Evolutionary conservation across 2,888 invertebrate species (phyloP).

Genomic region (Perithous albicinctus): DNA sequence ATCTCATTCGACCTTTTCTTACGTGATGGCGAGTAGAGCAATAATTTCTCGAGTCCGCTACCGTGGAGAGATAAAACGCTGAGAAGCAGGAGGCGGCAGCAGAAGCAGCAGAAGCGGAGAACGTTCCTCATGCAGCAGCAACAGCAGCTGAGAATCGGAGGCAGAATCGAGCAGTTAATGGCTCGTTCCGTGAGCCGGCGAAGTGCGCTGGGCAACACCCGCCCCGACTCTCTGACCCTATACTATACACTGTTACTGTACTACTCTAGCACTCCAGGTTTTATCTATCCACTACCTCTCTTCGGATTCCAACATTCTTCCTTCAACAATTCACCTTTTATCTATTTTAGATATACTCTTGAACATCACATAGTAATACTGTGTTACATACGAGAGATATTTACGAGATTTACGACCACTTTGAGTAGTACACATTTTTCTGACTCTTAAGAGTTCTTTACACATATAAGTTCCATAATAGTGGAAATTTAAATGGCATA

Average conservation of each 20-base stretch:
- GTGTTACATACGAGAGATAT: not conserved
- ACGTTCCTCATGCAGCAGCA: slow-evolving; percentile 53
- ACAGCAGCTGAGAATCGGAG: slow-evolving; percentile 64
- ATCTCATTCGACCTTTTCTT: slow-evolving; percentile 53
- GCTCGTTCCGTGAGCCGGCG: slow-evolving; percentile 61
- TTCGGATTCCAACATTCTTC: slow-evolving; percentile 51
- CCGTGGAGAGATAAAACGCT: slow-evolving; percentile 69
- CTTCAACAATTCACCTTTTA: slow-evolving; percentile 52
- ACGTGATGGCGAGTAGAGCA: slow-evolving; percentile 55
- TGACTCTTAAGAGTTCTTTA: not conserved
- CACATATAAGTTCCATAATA: not conserved
- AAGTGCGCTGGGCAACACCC: slow-evolving; percentile 66
- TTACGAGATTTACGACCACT: slow-evolving; percentile 27
- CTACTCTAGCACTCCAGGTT: slow-evolving; percentile 41
- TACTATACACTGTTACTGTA: slow-evolving; percentile 5
- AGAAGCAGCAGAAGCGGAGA: slow-evolving; percentile 35
- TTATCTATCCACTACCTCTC: slow-evolving; percentile 49
- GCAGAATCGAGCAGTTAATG: slow-evolving; percentile 69
- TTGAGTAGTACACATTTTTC: not conserved
- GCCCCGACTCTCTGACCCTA: slow-evolving; percentile 59
- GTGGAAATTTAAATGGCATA: not conserved
- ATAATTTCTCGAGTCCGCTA: slow-evolving; percentile 68
- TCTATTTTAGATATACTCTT: slow-evolving; percentile 54
- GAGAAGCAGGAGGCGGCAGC: slow-evolving; percentile 49
- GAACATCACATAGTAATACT: slow-evolving; percentile 32